Evolutionary conservation across 2,888 invertebrate species (phyloP).

Genomic region (Athrips mouffetella): DNA sequence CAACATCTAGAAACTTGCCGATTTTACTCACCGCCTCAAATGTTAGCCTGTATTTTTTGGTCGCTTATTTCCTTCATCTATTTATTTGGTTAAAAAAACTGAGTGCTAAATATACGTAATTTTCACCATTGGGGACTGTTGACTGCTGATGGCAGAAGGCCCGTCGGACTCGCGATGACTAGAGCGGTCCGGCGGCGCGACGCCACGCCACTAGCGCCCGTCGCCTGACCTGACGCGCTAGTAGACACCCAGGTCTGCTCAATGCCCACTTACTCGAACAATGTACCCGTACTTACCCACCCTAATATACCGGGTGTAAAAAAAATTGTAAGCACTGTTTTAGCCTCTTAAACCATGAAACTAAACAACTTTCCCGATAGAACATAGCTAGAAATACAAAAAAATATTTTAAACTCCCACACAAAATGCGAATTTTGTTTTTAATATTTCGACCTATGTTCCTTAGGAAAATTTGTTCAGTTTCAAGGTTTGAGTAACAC

Average conservation of each 20-base stretch:
- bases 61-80: background rate
- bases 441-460: no score
- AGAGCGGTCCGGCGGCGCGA: slow-evolving; percentile 70
- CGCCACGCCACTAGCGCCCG: slow-evolving; percentile 61
- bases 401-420: no score
- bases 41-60: no score
- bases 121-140: slow-evolving; percentile 24
- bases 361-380: no score
- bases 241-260: slow-evolving; percentile 71
- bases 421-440: no score
- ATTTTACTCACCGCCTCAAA: no score
- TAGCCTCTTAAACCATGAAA: no score
- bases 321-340: no score
- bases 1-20: no score
- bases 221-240: slow-evolving; percentile 48
- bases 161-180: slow-evolving; percentile 76
- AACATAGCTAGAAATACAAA: no score
- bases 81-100: background rate
- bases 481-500: no score
- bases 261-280: slow-evolving; percentile 21
- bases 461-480: no score
- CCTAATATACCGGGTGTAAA: background rate
- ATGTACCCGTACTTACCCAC: background rate
- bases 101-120: background rate
- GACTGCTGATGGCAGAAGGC: slow-evolving; percentile 47